Percentiles rank a stretch among this genome's conserved stretches.
phyloP scores from a whole-genome alignment of 2,113 vertebrate species.

The Steatornis caripensis region DNA sequence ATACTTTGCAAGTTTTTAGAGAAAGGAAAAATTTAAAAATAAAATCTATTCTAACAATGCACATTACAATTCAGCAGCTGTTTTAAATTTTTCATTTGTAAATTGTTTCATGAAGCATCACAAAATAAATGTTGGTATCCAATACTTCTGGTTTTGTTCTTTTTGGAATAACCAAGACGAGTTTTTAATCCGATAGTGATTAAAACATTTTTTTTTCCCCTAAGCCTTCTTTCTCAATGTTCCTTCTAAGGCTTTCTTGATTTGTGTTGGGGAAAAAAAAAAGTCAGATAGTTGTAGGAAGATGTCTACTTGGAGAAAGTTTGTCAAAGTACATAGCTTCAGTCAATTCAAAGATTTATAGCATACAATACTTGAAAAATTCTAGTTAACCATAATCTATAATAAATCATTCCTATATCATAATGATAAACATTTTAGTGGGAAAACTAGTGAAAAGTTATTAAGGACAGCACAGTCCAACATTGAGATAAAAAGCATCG shows the following conservation, averaged over 20 bases:
- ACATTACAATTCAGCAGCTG: not conserved
- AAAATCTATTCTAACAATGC: not conserved
- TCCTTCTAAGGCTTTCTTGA: not conserved
- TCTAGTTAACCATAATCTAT: not conserved
- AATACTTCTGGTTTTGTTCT: not conserved
- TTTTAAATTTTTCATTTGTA: not conserved
- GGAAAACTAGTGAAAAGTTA: not conserved
- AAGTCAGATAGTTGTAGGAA: not conserved
- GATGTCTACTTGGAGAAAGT: not conserved
- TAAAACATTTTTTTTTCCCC: not conserved
- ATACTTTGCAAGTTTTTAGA: not conserved
- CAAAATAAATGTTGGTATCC: not conserved
- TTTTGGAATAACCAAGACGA: not conserved
- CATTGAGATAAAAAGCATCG: not conserved
- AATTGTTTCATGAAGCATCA: not conserved
- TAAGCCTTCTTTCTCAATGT: not conserved
- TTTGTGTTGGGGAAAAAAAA: not conserved
- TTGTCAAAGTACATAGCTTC: not conserved
- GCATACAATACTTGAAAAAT: not conserved
- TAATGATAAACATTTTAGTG: not conserved
- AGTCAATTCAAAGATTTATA: not conserved
- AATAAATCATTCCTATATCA: not conserved
- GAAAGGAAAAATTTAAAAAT: not conserved
- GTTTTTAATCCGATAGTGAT: not conserved
- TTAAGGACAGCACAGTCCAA: not conserved